These are phyloP conservation scores for Celastrina argiolus DNA, from an alignment of 2,888 invertebrate species.

Conservation along the genomic window DNA sequence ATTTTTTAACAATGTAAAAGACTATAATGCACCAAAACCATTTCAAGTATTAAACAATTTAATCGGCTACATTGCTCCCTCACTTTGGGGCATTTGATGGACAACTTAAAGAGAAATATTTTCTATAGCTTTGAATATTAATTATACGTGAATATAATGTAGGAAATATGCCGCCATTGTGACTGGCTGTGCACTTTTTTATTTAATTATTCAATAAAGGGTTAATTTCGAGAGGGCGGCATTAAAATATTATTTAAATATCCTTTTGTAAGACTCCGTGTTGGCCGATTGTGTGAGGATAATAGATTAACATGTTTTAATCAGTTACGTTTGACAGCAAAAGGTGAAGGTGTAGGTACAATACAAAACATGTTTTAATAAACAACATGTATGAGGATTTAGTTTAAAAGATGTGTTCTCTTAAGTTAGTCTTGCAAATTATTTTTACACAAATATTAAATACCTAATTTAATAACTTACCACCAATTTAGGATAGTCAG, in stretches of 20 bases:
- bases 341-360: neutral
- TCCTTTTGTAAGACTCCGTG: neutral
- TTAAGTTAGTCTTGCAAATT: neutral
- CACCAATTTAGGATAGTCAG: no score
- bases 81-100: constrained; percentile 50
- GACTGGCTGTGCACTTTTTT: constrained; percentile 38
- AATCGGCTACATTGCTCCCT: constrained; percentile 31
- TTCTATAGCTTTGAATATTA: constrained; percentile 67
- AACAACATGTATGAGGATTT: neutral
- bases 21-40: constrained; percentile 13
- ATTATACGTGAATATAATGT: constrained; percentile 56
- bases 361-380: neutral
- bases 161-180: constrained; percentile 43
- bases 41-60: constrained; percentile 39
- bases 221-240: constrained; percentile 30
- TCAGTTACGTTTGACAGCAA: constrained; percentile 1
- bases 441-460: no score
- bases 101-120: constrained; percentile 65
- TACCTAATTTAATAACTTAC: no score
- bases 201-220: constrained; percentile 43
- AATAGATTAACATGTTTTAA: constrained; percentile 17
- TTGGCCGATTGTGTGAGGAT: constrained; percentile 10
- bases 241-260: constrained; percentile 27
- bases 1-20: neutral
- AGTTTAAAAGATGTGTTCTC: neutral